These are phyloP conservation scores for Chaetodon auriga DNA, from an alignment of 2,113 vertebrate species.

Conservation along the genomic window DNA sequence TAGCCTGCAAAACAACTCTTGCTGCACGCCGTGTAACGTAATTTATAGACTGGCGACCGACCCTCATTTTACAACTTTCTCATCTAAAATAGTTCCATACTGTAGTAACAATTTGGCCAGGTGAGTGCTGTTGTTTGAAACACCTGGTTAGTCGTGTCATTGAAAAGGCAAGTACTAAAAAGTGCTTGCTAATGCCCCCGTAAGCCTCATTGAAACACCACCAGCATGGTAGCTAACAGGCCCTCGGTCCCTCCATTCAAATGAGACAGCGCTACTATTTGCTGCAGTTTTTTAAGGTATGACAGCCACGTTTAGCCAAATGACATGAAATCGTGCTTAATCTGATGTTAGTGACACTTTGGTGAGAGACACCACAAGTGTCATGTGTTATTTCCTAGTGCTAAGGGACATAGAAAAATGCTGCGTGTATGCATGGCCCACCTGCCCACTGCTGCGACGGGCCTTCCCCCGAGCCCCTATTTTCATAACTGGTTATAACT, in stretches of 20 bases:
- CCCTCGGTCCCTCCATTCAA: slow-evolving; percentile 75
- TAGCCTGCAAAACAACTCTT: slow-evolving; percentile 68
- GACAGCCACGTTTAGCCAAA: not conserved
- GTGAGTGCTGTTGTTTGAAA: not conserved
- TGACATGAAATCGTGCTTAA: too few relatives aligned
- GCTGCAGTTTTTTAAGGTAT: not conserved
- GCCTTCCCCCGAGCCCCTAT: slow-evolving; percentile 70
- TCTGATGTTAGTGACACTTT: not conserved
- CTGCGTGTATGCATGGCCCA: slow-evolving; percentile 82
- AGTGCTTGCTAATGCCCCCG: slow-evolving; percentile 80
- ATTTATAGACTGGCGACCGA: not conserved
- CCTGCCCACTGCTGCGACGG: slow-evolving; percentile 72
- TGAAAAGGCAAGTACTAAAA: slow-evolving; percentile 67
- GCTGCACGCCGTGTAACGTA: slow-evolving; percentile 26
- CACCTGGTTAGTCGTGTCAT: slow-evolving; percentile 60
- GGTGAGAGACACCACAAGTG: slow-evolving; percentile 22
- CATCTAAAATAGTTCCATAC: not conserved
- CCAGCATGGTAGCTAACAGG: slow-evolving; percentile 81
- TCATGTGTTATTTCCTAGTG: slow-evolving; percentile 31
- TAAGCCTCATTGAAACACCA: slow-evolving; percentile 78
- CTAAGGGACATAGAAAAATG: slow-evolving; percentile 66
- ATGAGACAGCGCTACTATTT: slow-evolving; percentile 23
- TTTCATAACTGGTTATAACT: slow-evolving; percentile 3
- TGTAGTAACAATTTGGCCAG: too few relatives aligned
- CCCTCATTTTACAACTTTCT: not conserved